Conservation (phyloP, 2,113 vertebrate genomes). For the Clinocottus analis region DNA sequence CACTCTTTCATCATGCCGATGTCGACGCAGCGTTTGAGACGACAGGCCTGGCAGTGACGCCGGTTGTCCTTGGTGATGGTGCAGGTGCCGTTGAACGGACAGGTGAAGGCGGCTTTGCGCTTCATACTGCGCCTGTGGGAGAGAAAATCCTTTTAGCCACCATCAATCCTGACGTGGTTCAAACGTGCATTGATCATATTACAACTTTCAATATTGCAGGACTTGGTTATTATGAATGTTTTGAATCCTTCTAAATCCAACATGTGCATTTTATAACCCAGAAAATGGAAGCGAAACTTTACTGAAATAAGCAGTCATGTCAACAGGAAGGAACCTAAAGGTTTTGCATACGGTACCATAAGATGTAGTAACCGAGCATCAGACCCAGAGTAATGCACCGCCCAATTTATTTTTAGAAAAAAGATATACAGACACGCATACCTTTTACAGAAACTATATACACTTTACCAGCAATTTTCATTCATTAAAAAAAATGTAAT, state of each 20-base stretch:
- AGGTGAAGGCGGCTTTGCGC: slow-evolving; percentile 93
- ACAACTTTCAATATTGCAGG: background rate
- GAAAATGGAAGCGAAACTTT: too few relatives aligned
- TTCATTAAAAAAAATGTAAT: background rate
- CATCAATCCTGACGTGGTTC: background rate
- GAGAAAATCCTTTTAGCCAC: background rate
- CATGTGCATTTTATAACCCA: too few relatives aligned
- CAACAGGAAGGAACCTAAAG: background rate
- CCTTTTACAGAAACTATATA: background rate
- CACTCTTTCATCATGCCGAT: slow-evolving; percentile 99
- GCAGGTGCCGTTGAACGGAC: slow-evolving; percentile 94
- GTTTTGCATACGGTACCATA: background rate
- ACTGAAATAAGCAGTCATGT: background rate
- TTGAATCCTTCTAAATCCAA: background rate
- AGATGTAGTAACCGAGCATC: background rate
- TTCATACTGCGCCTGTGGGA: slow-evolving; percentile 94
- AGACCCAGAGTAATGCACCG: background rate
- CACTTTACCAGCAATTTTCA: background rate
- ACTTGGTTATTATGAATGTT: background rate
- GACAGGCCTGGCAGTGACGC: slow-evolving; percentile 96
- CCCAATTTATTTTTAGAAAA: background rate
- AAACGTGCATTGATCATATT: background rate
- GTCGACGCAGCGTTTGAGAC: slow-evolving; percentile 94
- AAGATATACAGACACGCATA: too few relatives aligned
- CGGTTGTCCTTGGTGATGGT: slow-evolving; percentile 98